Conservation (phyloP, 2,888 invertebrate species). For the Lasioglossum vierecki region DNA sequence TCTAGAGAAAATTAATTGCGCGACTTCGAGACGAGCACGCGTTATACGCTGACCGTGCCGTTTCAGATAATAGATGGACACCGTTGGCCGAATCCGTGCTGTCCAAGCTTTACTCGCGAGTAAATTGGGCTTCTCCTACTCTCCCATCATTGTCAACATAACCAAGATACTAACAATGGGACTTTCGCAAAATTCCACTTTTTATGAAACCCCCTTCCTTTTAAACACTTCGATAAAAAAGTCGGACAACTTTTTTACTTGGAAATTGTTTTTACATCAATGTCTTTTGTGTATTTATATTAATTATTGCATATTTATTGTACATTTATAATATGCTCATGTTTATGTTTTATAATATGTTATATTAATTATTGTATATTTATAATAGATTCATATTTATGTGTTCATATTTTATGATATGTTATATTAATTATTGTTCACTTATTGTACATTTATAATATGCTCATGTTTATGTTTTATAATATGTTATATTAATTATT, state of each 20-base stretch:
- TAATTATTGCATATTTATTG: no score
- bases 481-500: no score
- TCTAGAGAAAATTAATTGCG: conserved; percentile 74
- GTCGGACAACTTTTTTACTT: neutral
- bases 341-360: no score
- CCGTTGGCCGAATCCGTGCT: conserved; percentile 4
- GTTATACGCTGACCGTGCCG: conserved; percentile 59
- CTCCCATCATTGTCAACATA: neutral
- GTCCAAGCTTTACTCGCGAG: conserved; percentile 10
- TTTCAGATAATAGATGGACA: conserved; percentile 61
- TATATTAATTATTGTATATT: no score
- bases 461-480: no score
- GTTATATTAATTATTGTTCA: no score
- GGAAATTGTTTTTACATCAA: neutral
- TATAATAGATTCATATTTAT: no score
- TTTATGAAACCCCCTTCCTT: neutral
- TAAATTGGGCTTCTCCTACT: neutral
- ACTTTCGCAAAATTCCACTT: neutral
- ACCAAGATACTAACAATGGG: neutral
- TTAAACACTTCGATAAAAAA: neutral
- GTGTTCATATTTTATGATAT: no score
- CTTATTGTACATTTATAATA: no score
- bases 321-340: no score
- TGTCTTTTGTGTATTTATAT: no score
- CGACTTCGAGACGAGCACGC: conserved; percentile 54